Conservation (phyloP, 2,113 vertebrate genomes). For the Grammomys surdaster region DNA sequence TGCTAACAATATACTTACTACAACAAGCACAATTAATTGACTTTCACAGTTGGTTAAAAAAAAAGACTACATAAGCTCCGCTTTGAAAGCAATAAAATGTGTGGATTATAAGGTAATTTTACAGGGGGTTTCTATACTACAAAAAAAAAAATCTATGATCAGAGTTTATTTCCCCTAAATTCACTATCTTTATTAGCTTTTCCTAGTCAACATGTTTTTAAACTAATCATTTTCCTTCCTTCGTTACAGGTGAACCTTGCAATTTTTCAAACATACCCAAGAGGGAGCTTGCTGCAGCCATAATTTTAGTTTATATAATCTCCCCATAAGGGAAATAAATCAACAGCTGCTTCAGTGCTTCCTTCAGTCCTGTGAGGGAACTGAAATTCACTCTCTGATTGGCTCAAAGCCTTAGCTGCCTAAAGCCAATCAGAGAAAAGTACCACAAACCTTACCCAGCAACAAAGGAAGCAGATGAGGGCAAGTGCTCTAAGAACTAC, state of each 20-base stretch:
- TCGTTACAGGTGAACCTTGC: constrained; percentile 65
- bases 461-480: constrained; percentile 82
- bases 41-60: constrained; percentile 1
- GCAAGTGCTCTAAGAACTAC: constrained; percentile 34
- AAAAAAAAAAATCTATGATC: constrained; percentile 19
- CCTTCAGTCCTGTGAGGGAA: constrained; percentile 55
- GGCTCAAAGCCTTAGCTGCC: constrained; percentile 64
- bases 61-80: neutral
- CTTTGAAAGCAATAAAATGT: constrained; percentile 43
- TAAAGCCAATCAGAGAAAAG: constrained; percentile 79
- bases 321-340: constrained; percentile 77
- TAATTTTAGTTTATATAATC: constrained; percentile 64
- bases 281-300: constrained; percentile 78
- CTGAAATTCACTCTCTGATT: constrained; percentile 69
- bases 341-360: constrained; percentile 75
- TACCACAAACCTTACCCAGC: constrained; percentile 76
- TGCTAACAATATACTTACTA: constrained; percentile 48
- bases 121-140: constrained; percentile 46
- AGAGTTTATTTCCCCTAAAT: neutral
- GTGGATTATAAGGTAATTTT: constrained; percentile 42
- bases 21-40: constrained; percentile 58
- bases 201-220: neutral
- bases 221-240: neutral
- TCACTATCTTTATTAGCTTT: neutral
- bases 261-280: constrained; percentile 75